These are phyloP conservation scores for Oenanthe melanoleuca DNA, from an alignment of 2,113 vertebrate genomes.

Conservation along the genomic window DNA sequence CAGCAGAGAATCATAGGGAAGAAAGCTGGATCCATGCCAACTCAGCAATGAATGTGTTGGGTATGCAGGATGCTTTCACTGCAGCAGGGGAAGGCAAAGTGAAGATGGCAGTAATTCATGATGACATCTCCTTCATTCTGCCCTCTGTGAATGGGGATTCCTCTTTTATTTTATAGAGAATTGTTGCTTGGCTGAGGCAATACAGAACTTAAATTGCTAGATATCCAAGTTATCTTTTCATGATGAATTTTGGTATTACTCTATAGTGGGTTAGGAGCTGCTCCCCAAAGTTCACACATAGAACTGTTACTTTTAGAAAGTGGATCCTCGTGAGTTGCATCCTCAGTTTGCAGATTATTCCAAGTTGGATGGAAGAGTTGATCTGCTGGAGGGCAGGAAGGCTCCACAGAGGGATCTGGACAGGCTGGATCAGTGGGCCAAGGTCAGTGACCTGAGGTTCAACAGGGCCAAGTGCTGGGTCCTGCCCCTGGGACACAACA, in stretches of 20 bases:
- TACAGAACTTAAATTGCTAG: neutral
- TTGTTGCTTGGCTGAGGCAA: neutral
- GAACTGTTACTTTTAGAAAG: neutral
- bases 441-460: neutral
- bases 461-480: fast-evolving
- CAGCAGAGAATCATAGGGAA: neutral
- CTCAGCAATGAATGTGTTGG: neutral
- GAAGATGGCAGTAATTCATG: neutral
- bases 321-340: neutral
- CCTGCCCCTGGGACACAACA: neutral
- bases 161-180: neutral
- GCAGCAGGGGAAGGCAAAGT: neutral
- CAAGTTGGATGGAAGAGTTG: neutral
- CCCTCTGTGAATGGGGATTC: neutral
- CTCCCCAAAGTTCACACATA: neutral
- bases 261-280: neutral
- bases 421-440: neutral
- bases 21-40: neutral
- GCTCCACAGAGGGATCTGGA: neutral
- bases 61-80: neutral
- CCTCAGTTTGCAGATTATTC: neutral
- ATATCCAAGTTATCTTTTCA: neutral
- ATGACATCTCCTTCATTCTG: neutral
- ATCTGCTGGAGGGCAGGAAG: fast-evolving
- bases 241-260: neutral